Evolutionary conservation across 2,113 vertebrate species (phyloP).

Genomic region (Hippolais icterina): DNA sequence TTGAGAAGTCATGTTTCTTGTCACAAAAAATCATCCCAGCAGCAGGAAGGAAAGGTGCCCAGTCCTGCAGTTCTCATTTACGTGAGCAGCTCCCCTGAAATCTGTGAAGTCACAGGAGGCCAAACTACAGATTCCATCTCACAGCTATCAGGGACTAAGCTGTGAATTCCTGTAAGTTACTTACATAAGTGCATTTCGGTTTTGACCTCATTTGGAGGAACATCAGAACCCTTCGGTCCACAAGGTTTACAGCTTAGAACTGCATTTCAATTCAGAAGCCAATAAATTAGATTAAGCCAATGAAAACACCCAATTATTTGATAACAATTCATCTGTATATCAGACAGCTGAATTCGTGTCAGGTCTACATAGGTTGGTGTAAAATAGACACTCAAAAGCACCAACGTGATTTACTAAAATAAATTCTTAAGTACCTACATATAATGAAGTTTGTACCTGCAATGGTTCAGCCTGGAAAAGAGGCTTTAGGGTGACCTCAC

Average conservation of each 20-base stretch:
- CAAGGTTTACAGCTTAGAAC: background rate
- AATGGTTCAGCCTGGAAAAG: background rate
- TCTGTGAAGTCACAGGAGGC: background rate
- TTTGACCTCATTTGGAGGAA: background rate
- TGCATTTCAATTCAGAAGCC: background rate
- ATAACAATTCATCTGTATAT: background rate
- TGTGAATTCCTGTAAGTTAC: background rate
- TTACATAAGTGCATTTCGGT: background rate
- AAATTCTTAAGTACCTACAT: background rate
- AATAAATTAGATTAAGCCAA: background rate
- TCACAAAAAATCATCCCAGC: background rate
- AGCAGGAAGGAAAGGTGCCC: background rate
- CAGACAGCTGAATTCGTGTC: background rate
- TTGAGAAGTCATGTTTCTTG: background rate
- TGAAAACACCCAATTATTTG: background rate
- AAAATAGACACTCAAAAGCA: background rate
- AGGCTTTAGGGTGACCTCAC: background rate
- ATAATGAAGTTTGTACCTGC: background rate
- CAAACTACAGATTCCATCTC: background rate
- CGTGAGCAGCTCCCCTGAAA: background rate
- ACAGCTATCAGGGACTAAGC: background rate
- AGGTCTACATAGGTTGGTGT: background rate
- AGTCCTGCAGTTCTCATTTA: background rate
- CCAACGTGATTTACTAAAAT: background rate
- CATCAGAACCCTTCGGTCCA: background rate